Evolutionary conservation across 2,113 vertebrate species (phyloP), one percentile per base, ranked within the genome.

Genomic region (Fregata magnificens): DNA sequence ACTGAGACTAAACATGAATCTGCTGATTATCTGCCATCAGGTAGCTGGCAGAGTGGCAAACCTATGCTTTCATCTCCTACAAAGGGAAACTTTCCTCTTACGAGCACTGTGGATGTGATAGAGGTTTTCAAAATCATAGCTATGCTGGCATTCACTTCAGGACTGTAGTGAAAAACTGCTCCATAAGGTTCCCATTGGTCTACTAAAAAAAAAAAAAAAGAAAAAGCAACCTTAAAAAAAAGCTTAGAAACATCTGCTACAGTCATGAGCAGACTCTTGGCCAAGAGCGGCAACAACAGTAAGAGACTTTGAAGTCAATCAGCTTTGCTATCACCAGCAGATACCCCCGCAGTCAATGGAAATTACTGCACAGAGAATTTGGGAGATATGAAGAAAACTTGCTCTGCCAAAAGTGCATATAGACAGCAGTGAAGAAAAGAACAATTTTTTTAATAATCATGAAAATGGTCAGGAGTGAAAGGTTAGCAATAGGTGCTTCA

Each of bases 251-350:
- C 88, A 97, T 98, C 97, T 97, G 95, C 58, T 93, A 49, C 72
- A 97, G 90, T 92, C 94, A 98, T 94, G 88, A 98, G 34, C 77
- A 88, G 47, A 96, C 49, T 88, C 74, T 96, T 90, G 94, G 95
- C 91, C 95, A 97, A 90, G 74, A 81, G 90, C 95, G 73, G 52
- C 65, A 97, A 96, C 67, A 98, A 95, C 88, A 97, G 77, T 59
- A 83, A 97, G 59, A 96, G 94, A 83, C 95, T 97, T 97, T 98
- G 96, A 98, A 98, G 95, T 98, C 94, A 96, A 87, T 95, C 93
- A 92, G 42, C 81, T 97, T 85, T 90, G 86, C 82, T 96, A 97
- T 97, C 96, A 96, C 88, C 83, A 95, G 92, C 70, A 97, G 91
- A 95, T 92, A 97, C 36, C 70, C 79, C 81, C 87, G 92, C 65